These are phyloP conservation scores for Hydra vulgaris DNA, from an alignment of 30 jellyfish, hydroid and myxozoan species.

Conservation along the genomic window DNA sequence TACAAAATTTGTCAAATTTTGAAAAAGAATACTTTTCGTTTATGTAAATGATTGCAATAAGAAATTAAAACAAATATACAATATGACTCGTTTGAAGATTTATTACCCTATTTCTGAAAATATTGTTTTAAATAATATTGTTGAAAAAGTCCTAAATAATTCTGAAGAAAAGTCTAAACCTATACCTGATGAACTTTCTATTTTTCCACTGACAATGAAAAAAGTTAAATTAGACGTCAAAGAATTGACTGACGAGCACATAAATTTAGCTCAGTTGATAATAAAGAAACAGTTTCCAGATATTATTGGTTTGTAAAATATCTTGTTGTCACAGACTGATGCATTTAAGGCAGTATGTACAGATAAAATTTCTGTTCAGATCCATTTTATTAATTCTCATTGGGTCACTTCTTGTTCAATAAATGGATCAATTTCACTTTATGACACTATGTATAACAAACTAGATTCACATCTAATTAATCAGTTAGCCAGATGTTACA, in stretches of 20 bases:
- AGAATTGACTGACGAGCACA: not conserved
- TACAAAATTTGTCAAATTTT: not conserved
- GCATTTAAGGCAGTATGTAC: not conserved
- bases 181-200: no score
- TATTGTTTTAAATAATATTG: not conserved
- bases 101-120: not conserved
- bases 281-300: not conserved
- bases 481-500: not conserved
- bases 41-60: not conserved
- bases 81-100: not conserved
- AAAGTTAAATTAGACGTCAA: not conserved
- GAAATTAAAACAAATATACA: not conserved
- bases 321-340: not conserved
- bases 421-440: not conserved
- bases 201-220: not conserved
- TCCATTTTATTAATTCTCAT: not conserved
- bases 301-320: not conserved
- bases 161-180: not conserved
- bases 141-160: not conserved
- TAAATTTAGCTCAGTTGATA: not conserved
- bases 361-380: not conserved
- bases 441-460: not conserved
- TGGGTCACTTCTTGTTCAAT: not conserved
- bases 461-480: not conserved
- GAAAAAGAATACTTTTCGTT: not conserved